phyloP scores from a whole-genome alignment of 2,113 vertebrate species.

The Gallinago paraguaiae region DNA sequence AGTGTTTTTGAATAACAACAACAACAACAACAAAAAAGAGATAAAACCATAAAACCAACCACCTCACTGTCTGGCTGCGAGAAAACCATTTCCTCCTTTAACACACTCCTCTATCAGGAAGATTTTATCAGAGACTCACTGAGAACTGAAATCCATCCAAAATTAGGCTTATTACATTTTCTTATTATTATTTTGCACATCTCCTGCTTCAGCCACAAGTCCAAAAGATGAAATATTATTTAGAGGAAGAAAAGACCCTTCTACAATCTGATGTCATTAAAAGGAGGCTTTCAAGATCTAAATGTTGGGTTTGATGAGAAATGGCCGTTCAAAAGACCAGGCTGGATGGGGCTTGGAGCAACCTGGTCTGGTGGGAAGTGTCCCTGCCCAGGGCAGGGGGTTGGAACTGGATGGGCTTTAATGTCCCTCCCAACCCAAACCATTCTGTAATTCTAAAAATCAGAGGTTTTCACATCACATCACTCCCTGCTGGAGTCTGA shows the following conservation, averaged over 20 bases:
- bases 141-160: background rate
- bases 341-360: too few relatives aligned
- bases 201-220: background rate
- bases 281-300: background rate
- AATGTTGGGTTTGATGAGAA: background rate
- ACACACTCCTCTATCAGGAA: background rate
- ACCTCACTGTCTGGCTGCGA: background rate
- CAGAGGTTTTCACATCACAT: accelerated
- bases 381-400: too few relatives aligned
- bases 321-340: background rate
- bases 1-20: background rate
- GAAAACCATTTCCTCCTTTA: background rate
- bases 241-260: background rate
- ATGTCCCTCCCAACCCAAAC: too few relatives aligned
- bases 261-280: background rate
- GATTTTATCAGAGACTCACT: background rate
- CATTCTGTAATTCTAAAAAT: background rate
- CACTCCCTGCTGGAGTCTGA: background rate
- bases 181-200: background rate
- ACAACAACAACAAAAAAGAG: background rate
- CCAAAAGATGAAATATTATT: background rate
- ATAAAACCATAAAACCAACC: background rate
- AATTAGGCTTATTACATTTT: background rate
- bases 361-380: too few relatives aligned
- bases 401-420: too few relatives aligned